Evolutionary conservation across 2,888 invertebrate species (phyloP), one percentile per base, ranked within the genome.

Genomic region (Chloromyia formosa): DNA sequence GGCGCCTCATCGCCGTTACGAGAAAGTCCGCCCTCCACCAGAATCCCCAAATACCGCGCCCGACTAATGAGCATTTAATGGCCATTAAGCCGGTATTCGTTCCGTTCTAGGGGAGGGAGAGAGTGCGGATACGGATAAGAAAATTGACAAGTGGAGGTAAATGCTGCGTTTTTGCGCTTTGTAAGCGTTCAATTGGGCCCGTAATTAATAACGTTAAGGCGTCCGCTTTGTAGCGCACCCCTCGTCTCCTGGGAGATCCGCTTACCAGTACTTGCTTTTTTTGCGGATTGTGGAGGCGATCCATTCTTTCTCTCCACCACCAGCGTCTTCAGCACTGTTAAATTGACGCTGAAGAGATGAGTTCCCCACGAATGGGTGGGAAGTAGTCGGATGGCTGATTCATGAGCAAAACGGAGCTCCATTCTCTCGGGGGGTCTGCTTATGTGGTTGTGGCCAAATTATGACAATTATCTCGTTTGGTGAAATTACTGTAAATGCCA

Each of bases 101-200:
- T 20, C 14, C 35, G 58, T 77, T 77, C 68, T 73, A 75, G 74
- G 74, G 68, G 40, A 74, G 56, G 58, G 40, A n/a, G 14, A 2
- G 49, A 7, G 49, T n/a, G 49, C 14, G 49, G 14, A 35, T 35
- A 35, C 27, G 27, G 7, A 35, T 35, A 7, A 35, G 7, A 35
- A 35, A 35, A 35, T 27, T 27, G 54, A 20, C 54, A 45, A 58
- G 71, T 56, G 71, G 20, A 56, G 22, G 71, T 64, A 74, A 61
- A 72, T 40, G 56, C 35, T 62, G 40, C 49, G 27, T 60, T 54
- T 71, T 58, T 68, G 68, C 58, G 62, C 75, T 76, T 78, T 79
- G 78, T 79, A 77, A 77, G 77, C 75, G 79, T 79, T 79, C 79
- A 79, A 79, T 79, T 79, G 79, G 79, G 79, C 79, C 78, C 78